Conservation (phyloP, 2,888 invertebrate genomes). For the Andricus quercusramuli region DNA sequence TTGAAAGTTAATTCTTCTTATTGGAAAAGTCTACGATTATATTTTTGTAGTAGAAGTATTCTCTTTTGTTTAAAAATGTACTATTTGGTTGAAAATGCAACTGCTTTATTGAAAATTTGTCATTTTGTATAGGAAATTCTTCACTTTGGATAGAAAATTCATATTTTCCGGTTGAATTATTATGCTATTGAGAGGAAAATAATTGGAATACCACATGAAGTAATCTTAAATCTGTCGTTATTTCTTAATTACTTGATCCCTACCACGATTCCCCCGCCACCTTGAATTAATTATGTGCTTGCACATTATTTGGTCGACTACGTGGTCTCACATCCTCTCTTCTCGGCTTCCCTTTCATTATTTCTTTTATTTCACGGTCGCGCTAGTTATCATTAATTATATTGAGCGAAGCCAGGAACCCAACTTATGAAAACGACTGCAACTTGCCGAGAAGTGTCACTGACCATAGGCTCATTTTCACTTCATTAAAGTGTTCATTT, state of each 20-base stretch:
- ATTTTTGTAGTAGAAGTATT: too few relatives aligned
- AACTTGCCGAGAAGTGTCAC: background rate
- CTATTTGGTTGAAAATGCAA: too few relatives aligned
- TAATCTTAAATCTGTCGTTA: conserved; percentile 43
- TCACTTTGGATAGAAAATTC: too few relatives aligned
- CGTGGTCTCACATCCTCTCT: conserved; percentile 46
- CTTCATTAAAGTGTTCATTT: background rate
- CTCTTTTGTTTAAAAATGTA: too few relatives aligned
- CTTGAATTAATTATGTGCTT: conserved; percentile 70
- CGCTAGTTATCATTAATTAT: conserved; percentile 67
- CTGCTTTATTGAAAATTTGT: too few relatives aligned
- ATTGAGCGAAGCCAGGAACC: conserved; percentile 65
- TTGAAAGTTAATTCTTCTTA: too few relatives aligned
- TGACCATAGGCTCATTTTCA: background rate
- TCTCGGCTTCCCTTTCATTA: conserved; percentile 44
- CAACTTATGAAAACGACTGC: conserved; percentile 23
- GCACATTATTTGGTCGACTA: conserved; percentile 67
- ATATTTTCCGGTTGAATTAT: too few relatives aligned
- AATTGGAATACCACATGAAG: background rate
- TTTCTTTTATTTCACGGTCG: conserved; percentile 49
- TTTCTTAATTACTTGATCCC: conserved; percentile 66
- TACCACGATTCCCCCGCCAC: conserved; percentile 51
- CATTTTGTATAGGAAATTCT: too few relatives aligned
- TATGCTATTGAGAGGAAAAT: too few relatives aligned
- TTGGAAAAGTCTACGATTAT: too few relatives aligned